Evolutionary conservation across 2,888 invertebrate species (phyloP).

Genomic region (Baccha elongata): DNA sequence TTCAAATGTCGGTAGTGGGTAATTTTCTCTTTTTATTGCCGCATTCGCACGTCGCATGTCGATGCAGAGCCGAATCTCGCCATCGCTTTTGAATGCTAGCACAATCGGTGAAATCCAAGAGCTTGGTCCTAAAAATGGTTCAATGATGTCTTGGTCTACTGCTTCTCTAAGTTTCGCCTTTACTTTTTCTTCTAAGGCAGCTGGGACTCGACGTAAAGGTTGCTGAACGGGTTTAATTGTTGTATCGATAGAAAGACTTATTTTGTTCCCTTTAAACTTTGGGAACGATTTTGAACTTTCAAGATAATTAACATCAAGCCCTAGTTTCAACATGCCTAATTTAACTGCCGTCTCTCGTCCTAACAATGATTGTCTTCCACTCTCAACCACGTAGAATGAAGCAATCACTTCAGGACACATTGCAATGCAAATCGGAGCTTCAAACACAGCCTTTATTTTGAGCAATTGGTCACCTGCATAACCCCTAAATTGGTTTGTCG

Average conservation of each 20-base stretch:
- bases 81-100: conserved; percentile 75
- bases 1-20: conserved; percentile 73
- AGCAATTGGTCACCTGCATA: conserved; percentile 15
- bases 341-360: conserved; percentile 26
- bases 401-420: conserved; percentile 14
- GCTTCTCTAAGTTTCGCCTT: neutral
- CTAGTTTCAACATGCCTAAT: conserved; percentile 33
- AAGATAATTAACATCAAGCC: conserved; percentile 28
- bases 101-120: conserved; percentile 78
- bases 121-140: conserved; percentile 76
- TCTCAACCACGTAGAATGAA: conserved; percentile 40
- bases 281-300: conserved; percentile 27
- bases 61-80: conserved; percentile 77
- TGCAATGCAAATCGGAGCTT: conserved; percentile 16
- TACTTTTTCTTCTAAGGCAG: neutral
- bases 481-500: conserved; percentile 13
- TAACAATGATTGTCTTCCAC: too few relatives aligned
- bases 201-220: too few relatives aligned
- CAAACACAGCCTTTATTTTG: conserved; percentile 29
- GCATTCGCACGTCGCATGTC: conserved; percentile 78
- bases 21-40: conserved; percentile 73
- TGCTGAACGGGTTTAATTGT: too few relatives aligned
- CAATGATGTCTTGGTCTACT: conserved; percentile 68
- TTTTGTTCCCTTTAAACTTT: conserved; percentile 75
- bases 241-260: conserved; percentile 67